Base-by-base conservation (phyloP, 2,888 invertebrate genomes). In the Herminia tarsipennalis region DNA sequence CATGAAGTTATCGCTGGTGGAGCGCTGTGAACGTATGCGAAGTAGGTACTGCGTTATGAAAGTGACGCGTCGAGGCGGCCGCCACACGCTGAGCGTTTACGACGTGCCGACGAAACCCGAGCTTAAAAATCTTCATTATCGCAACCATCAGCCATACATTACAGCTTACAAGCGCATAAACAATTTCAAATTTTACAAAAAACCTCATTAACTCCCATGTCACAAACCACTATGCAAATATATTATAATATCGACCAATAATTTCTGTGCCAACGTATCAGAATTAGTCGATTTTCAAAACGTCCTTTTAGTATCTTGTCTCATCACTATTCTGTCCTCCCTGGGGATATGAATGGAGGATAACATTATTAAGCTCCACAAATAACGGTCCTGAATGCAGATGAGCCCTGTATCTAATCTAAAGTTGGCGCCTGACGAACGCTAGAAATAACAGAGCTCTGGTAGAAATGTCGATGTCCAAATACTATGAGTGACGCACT, bases 381-480 rank as follows among this genome's bases (percentile, higher is more conserved):
- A 83, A 87, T 84, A 83, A 77, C 83, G 73, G 71, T 66, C 62
- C 73, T 78, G 83, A 81, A 83, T 83, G 81, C 82, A 85, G 77
- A 83, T 82, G 86, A 85, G 84, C 83, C 77, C 82, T 81, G 81
- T 69, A 60, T 76, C 81, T 70, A 83, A 80, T 86, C 83, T 86
- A 83, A 81, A 83, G 83, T 86, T 83, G 84, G 85, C 85, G 83
- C 78, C 79, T 70, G 73, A 66, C 75, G 71, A n/a, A 53, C 58
- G 81, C 82, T 83, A 83, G 81, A 87, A 90, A 89, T 88, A 88
- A 82, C 82, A 73, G 60, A 76, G 78, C 81, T 73, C 69, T 65
- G 70, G 65, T 75, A 80, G 68, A 83, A 82, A 83, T 83, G 86
- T 85, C 88, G 83, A 82, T 79, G 78, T 70, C 74, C 78, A 79